phyloP scores from a whole-genome alignment of 2,797 vertebrate species.

The Arrhamphus sclerolepis region DNA sequence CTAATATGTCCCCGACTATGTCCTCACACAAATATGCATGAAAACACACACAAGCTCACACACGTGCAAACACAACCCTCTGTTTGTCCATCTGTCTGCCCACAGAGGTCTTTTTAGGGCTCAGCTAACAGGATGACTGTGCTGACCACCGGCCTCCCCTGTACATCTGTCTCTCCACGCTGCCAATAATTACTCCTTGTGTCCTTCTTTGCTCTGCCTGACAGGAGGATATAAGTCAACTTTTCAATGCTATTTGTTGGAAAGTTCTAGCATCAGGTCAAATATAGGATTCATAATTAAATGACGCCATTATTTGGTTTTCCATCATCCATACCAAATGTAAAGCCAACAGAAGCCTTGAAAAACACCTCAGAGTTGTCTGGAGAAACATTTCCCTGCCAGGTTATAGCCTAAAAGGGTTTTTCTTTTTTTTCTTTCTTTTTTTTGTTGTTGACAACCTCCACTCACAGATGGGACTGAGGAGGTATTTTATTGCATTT shows the following conservation, averaged over 20 bases:
- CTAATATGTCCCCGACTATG: conserved; percentile 40
- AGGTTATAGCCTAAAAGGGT: too few species aligned
- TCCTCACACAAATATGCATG: conserved; percentile 46
- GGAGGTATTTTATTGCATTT: too few species aligned
- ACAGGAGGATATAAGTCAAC: conserved; percentile 27
- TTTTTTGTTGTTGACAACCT: conserved; percentile 55
- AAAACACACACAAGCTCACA: conserved; percentile 28
- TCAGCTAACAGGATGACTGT: conserved; percentile 58
- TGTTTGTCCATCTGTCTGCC: conserved; percentile 65
- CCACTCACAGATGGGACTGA: conserved; percentile 32
- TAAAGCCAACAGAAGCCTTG: conserved; percentile 15
- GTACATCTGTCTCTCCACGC: conserved; percentile 55
- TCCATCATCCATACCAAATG: conserved; percentile 8
- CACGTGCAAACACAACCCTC: conserved; percentile 49
- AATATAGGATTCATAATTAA: background rate
- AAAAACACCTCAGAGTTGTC: conserved; percentile 21
- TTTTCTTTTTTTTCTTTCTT: too few species aligned
- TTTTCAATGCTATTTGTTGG: conserved; percentile 28
- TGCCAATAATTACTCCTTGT: conserved; percentile 66
- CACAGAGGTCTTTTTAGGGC: conserved; percentile 76
- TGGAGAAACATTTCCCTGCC: conserved; percentile 36
- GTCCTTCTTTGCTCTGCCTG: conserved; percentile 12
- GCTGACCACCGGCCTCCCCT: conserved; percentile 55
- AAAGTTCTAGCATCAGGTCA: background rate
- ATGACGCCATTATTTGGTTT: background rate